phyloP scores from a whole-genome alignment of 2,888 invertebrate species.

The Drosophila eohydei region DNA sequence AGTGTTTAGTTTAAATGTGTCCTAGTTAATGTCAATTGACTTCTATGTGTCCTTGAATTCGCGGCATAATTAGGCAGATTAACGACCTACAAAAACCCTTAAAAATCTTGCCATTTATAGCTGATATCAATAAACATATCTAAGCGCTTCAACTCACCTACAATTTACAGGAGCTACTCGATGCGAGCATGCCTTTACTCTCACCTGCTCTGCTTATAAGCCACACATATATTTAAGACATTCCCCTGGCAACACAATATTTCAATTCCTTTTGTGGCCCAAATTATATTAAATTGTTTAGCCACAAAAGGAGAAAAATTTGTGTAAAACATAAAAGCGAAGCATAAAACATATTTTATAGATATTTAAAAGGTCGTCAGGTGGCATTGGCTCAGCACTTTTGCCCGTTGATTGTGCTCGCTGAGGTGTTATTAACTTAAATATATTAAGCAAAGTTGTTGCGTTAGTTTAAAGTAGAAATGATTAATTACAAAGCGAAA shows the following conservation, averaged over 20 bases:
- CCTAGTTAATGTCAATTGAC: neutral
- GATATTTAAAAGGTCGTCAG: slow-evolving; percentile 9
- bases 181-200: neutral
- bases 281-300: slow-evolving; percentile 10
- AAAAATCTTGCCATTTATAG: neutral
- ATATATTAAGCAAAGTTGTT: slow-evolving; percentile 7
- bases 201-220: neutral
- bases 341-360: slow-evolving; percentile 2
- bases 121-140: neutral
- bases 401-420: slow-evolving; percentile 19
- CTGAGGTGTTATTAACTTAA: slow-evolving; percentile 17
- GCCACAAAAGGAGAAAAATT: neutral
- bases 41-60: neutral
- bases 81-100: neutral
- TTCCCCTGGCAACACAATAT: slow-evolving; percentile 6
- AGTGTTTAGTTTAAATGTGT: neutral
- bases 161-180: neutral
- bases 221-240: neutral
- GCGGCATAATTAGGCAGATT: neutral
- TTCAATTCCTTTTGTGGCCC: neutral
- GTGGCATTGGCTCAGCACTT: slow-evolving; percentile 21
- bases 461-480: slow-evolving; percentile 12
- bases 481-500: slow-evolving; percentile 25
- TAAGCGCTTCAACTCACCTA: neutral
- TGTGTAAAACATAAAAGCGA: neutral